Conservation (phyloP, 2,797 vertebrate genomes). For the Lemur catta region DNA sequence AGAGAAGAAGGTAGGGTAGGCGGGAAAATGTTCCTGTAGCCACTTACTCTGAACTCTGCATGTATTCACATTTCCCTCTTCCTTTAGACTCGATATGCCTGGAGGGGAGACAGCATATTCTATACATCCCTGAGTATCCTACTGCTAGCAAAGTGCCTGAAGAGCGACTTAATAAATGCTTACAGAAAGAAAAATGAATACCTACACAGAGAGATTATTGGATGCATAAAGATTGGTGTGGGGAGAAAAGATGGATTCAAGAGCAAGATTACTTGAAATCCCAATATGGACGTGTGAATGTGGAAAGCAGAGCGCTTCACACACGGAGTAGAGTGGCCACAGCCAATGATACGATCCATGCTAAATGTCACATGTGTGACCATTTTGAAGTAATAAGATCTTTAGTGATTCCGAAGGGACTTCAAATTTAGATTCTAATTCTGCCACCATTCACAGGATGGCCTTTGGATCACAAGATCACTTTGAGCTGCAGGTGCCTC, state of each 20-base stretch:
- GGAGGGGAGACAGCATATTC: neutral
- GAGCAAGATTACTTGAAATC: neutral
- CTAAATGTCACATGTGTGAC: neutral
- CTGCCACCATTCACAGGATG: neutral
- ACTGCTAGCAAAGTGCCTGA: neutral
- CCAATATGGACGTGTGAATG: neutral
- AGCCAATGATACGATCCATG: neutral
- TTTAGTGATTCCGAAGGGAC: neutral
- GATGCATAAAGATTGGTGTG: neutral
- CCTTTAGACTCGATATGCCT: neutral
- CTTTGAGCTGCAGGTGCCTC: neutral
- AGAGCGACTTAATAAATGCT: neutral
- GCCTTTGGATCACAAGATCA: neutral
- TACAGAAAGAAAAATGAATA: neutral
- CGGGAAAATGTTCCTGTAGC: neutral
- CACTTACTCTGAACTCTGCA: neutral
- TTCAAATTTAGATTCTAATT: neutral
- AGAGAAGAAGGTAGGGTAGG: neutral
- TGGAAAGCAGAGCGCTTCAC: neutral
- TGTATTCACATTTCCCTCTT: neutral
- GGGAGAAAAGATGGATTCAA: neutral
- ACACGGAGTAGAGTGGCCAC: neutral
- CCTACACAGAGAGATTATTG: neutral
- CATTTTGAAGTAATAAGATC: neutral
- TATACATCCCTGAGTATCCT: neutral